A percentile compares a stretch with the other conserved stretches of the same genome.
phyloP scores from a whole-genome alignment of 2,888 invertebrate species.

The Dryococelus australis region DNA sequence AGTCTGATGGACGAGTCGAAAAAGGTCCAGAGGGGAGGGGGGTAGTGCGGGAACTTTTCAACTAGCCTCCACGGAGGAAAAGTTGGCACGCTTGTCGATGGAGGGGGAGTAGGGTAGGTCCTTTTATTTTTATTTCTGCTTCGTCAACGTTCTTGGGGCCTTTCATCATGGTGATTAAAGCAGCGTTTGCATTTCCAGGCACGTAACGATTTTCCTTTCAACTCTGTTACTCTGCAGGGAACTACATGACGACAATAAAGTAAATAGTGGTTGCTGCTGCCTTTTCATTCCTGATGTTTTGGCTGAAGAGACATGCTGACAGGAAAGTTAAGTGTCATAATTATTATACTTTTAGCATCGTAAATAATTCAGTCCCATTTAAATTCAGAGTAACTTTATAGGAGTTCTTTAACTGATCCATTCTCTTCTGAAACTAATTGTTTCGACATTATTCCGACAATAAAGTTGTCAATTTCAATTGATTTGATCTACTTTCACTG shows the following conservation, averaged over 20 bases:
- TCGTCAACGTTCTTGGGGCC: conserved; percentile 1
- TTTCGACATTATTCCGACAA: too few relatives aligned
- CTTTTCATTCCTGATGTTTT: not conserved
- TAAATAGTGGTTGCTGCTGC: not conserved
- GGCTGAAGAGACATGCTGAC: not conserved
- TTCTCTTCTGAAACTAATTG: too few relatives aligned
- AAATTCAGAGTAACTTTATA: too few relatives aligned
- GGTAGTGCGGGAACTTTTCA: not conserved
- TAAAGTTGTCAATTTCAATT: too few relatives aligned
- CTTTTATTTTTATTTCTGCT: not conserved
- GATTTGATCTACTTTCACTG: too few relatives aligned
- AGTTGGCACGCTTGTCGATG: not conserved
- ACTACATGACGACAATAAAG: not conserved
- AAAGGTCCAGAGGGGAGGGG: not conserved
- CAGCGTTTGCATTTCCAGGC: not conserved
- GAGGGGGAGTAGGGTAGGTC: too few relatives aligned
- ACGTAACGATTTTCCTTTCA: not conserved
- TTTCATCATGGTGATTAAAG: conserved; percentile 16
- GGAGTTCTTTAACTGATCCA: too few relatives aligned
- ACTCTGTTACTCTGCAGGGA: not conserved
- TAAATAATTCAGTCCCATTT: too few relatives aligned
- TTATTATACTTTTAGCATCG: too few relatives aligned
- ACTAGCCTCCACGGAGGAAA: not conserved
- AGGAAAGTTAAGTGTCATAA: not conserved
- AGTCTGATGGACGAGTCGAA: too few relatives aligned